Base-by-base conservation (phyloP, 2,113 vertebrate genomes). In the Labeo catla region DNA sequence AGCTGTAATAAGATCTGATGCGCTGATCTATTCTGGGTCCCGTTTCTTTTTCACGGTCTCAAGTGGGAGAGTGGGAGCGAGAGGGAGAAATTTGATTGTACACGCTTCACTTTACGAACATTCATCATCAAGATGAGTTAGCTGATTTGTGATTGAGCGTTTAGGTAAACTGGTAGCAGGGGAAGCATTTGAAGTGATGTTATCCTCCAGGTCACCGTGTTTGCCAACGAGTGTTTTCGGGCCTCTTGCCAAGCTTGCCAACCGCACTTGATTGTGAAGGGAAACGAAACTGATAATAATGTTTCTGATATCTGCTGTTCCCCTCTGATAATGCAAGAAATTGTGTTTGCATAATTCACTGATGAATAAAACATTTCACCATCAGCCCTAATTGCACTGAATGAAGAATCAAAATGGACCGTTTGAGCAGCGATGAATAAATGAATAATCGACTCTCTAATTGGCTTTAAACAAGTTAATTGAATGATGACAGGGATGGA, bases 391-490 rank as follows among this genome's bases (percentile, higher is more conserved):
- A 86, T 82, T 84, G 83, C 34, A 50, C 36, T 74, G 36, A 87
- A 88, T 68, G 54, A 43, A 10, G 54, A 86, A 82, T 83, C 82
- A 79, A 86, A 83, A 88, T 66, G 72, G 81, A 78, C 79, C 19
- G 45, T 84, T 87, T 23, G 61, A 85, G 54, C 85, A 39, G 65
- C 16, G 52, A 86, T 63, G 86, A 76, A 90, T 84, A 87, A 87
- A 88, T 83, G 83, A 80, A 78, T 81, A 73, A 65, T 36, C 16
- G 10, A 19, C 74, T 65, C 23, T 23, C 6, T 76, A 85, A 87
- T 83, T 86, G 84, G 83, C 49, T 76, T 86, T 76, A 70, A 86
- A 87, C 82, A 66, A 84, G 84, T 43, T 90, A 85, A 90, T 86
- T 86, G 82, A 89, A 83, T 85, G 21, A 65, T 85, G 63, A 81